These are phyloP conservation scores for Drosophila mettleri DNA, from an alignment of 2,888 invertebrate species.

Conservation along the genomic window DNA sequence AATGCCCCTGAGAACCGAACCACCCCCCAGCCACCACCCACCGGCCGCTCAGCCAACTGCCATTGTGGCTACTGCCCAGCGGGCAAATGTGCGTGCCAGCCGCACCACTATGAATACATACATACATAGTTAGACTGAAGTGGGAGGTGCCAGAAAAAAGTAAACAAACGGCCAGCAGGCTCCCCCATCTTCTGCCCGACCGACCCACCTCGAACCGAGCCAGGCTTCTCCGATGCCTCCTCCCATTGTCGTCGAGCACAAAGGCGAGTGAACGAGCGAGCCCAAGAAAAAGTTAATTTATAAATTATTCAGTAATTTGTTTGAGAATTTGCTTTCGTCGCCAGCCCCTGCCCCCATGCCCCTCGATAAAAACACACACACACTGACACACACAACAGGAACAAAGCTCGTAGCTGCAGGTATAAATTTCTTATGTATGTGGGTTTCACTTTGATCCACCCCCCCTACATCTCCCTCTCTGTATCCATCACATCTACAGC, in stretches of 20 bases:
- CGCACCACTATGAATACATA: conserved; percentile 21
- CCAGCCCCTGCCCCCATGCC: conserved; percentile 13
- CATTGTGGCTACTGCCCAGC: conserved; percentile 26
- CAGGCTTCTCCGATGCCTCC: neutral
- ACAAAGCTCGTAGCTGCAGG: conserved; percentile 45
- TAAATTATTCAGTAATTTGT: conserved; percentile 83
- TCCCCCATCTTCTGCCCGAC: conserved; percentile 2
- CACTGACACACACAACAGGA: conserved; percentile 17
- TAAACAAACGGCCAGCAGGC: conserved; percentile 43
- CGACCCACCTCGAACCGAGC: neutral
- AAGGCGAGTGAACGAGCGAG: conserved; percentile 47
- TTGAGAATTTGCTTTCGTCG: conserved; percentile 74
- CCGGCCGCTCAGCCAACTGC: conserved; percentile 26
- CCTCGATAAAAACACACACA: conserved; percentile 8
- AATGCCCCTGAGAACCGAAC: conserved; percentile 73
- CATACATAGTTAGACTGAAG: conserved; percentile 17
- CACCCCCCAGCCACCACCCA: conserved; percentile 6
- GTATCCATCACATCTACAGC: too few relatives aligned
- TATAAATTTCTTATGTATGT: conserved; percentile 71
- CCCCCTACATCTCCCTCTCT: conserved; percentile 11
- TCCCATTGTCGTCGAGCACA: conserved; percentile 64
- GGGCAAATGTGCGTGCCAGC: conserved; percentile 51
- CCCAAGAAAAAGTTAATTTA: conserved; percentile 73
- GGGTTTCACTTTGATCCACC: conserved; percentile 65
- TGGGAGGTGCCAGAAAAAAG: conserved; percentile 40